Evolutionary conservation across 2,888 invertebrate genomes (phyloP).

Genomic region (Drosophila mimetica): DNA sequence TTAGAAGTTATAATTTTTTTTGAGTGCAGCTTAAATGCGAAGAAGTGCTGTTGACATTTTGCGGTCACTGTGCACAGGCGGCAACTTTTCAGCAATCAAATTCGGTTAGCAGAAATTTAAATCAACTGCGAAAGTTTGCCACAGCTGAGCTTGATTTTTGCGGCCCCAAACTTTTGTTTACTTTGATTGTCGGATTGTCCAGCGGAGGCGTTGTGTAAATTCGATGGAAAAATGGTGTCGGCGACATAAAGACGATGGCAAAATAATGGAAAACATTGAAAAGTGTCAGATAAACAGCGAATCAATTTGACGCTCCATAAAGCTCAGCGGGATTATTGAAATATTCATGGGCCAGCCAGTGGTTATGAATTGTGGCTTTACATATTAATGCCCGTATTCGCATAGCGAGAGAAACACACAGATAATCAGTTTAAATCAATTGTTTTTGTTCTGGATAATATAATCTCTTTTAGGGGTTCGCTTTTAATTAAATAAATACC

Average conservation of each 20-base stretch:
- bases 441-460: neutral
- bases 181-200: slow-evolving; percentile 21
- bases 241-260: neutral
- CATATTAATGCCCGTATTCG: neutral
- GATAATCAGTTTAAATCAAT: neutral
- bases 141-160: slow-evolving; percentile 58
- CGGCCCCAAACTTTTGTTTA: slow-evolving; percentile 31
- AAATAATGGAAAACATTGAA: slow-evolving; percentile 8
- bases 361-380: neutral
- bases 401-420: neutral
- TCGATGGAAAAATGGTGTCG: neutral
- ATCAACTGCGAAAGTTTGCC: slow-evolving; percentile 43
- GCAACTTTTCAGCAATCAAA: slow-evolving; percentile 33
- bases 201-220: slow-evolving; percentile 20
- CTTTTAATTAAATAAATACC: neutral
- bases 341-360: neutral
- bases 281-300: slow-evolving; percentile 12
- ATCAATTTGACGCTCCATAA: slow-evolving; percentile 26
- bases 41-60: slow-evolving; percentile 34
- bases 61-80: slow-evolving; percentile 39
- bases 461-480: neutral
- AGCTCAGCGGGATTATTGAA: neutral
- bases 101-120: slow-evolving; percentile 46
- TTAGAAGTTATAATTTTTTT: too few relatives aligned
- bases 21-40: slow-evolving; percentile 7